phyloP scores from a whole-genome alignment of 2,888 invertebrate genomes.

The Volucella bombylans region DNA sequence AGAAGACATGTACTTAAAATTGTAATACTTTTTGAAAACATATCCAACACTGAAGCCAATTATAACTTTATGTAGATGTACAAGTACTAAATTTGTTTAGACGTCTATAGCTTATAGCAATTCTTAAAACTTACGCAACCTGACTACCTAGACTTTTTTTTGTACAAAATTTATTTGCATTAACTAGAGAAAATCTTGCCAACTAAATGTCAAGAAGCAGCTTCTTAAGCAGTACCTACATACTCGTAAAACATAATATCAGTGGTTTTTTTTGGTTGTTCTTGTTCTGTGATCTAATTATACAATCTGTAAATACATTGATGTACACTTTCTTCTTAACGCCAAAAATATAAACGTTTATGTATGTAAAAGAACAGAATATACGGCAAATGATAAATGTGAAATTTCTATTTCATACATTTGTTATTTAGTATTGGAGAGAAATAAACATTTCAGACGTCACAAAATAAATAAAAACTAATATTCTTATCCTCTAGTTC shows the following conservation, averaged over 20 bases:
- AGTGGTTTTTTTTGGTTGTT: background rate
- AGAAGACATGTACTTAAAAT: too few relatives aligned
- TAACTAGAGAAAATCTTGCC: slow-evolving; percentile 18
- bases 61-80: too few relatives aligned
- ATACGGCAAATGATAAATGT: background rate
- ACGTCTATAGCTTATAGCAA: background rate
- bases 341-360: slow-evolving; percentile 21
- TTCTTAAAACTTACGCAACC: slow-evolving; percentile 19
- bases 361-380: background rate
- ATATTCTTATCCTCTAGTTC: slow-evolving; percentile 1
- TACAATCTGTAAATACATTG: slow-evolving; percentile 4
- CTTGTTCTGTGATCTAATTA: slow-evolving; percentile 9
- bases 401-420: background rate
- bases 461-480: background rate
- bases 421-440: background rate
- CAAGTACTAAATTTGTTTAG: background rate
- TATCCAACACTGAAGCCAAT: too few relatives aligned
- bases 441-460: slow-evolving; percentile 16
- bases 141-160: background rate
- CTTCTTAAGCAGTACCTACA: background rate
- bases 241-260: background rate
- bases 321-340: background rate
- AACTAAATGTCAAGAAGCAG: slow-evolving; percentile 34
- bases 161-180: background rate
- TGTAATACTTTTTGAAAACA: too few relatives aligned